A percentile compares a stretch with the other conserved stretches of the same genome.
These are phyloP conservation scores for Scortum barcoo DNA, from an alignment of 2,113 vertebrate genomes.

Conservation along the genomic window DNA sequence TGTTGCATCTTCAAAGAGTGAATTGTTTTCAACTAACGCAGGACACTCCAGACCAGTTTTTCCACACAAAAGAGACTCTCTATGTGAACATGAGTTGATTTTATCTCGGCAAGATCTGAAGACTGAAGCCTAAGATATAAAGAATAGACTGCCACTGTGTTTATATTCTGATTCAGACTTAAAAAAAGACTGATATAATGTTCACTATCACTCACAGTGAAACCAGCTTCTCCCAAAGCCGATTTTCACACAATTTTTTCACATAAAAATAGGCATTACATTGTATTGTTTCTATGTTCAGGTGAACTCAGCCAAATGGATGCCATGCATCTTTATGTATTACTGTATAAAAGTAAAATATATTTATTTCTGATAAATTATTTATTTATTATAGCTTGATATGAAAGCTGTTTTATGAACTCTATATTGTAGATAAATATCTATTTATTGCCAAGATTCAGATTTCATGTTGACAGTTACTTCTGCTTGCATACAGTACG, in stretches of 20 bases:
- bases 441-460: conserved; percentile 85
- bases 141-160: conserved; percentile 30
- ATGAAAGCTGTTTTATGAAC: conserved; percentile 81
- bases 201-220: conserved; percentile 38
- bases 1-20: conserved; percentile 46
- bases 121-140: conserved; percentile 23
- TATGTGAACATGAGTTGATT: conserved; percentile 37
- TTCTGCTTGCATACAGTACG: conserved; percentile 32
- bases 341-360: conserved; percentile 85
- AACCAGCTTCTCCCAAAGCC: conserved; percentile 38
- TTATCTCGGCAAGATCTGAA: conserved; percentile 24
- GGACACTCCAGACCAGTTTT: conserved; percentile 15
- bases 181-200: conserved; percentile 29
- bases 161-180: conserved; percentile 24
- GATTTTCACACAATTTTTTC: neutral
- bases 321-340: conserved; percentile 88
- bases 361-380: conserved; percentile 91
- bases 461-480: conserved; percentile 61
- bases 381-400: conserved; percentile 89
- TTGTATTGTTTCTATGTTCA: conserved; percentile 68
- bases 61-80: conserved; percentile 26
- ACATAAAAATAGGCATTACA: conserved; percentile 57
- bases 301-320: conserved; percentile 83
- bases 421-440: conserved; percentile 75
- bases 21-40: conserved; percentile 38